Evolutionary conservation across 2,113 vertebrate species (phyloP).

Genomic region (Baryphthengus martii): DNA sequence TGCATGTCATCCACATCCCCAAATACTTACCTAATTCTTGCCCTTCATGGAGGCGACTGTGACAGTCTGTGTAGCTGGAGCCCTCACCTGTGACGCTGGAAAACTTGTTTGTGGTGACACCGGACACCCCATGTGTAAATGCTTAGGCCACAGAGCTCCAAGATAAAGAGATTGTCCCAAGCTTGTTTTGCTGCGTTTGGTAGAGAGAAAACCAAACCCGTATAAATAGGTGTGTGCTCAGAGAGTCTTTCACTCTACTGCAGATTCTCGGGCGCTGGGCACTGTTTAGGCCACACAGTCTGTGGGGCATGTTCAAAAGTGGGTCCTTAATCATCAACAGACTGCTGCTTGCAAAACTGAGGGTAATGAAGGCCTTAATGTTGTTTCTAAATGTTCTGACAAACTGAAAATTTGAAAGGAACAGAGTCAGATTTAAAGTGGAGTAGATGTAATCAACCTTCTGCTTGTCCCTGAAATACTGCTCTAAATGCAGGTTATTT

Average conservation of each 20-base stretch:
- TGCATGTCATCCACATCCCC: background rate
- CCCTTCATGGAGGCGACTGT: background rate
- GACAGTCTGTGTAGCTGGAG: background rate
- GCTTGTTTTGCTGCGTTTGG: background rate
- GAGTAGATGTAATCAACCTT: background rate
- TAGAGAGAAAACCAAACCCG: background rate
- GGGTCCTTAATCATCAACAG: background rate
- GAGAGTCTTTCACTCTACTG: background rate
- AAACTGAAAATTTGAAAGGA: background rate
- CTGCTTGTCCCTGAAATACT: background rate
- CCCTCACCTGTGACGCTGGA: background rate
- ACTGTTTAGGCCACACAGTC: fast-evolving
- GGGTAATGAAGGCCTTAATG: background rate
- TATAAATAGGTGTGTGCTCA: background rate
- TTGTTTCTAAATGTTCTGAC: background rate
- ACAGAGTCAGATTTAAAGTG: background rate
- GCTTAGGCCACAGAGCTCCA: background rate
- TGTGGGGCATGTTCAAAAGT: background rate
- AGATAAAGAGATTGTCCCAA: background rate
- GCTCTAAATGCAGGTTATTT: background rate
- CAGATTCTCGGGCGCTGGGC: background rate
- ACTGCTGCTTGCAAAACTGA: background rate
- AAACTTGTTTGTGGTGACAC: background rate
- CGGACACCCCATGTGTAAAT: background rate
- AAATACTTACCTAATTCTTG: background rate